Evolutionary conservation across 2,888 invertebrate genomes (phyloP).

Genomic region (Deilephila porcellus): DNA sequence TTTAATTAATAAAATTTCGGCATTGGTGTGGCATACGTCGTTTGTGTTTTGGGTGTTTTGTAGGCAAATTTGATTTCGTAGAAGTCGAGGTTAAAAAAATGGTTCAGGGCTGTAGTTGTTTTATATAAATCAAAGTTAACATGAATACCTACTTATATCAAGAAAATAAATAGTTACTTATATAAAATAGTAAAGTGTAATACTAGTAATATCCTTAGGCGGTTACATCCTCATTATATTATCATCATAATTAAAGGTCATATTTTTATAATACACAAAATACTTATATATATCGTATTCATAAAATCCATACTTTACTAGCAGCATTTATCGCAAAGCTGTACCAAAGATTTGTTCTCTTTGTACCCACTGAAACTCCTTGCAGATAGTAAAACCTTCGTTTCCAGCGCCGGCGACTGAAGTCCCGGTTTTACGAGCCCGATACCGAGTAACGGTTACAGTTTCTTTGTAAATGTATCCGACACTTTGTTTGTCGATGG

Average conservation of each 20-base stretch:
- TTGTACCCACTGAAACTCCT: constrained; percentile 65
- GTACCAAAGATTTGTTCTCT: constrained; percentile 37
- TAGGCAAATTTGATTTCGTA: no score
- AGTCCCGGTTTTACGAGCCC: constrained; percentile 62
- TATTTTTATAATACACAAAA: not conserved
- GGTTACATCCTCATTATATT: no score
- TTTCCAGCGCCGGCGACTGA: constrained; percentile 62
- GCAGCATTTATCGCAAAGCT: not conserved
- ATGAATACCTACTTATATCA: no score
- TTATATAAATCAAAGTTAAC: no score
- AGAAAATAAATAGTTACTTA: not conserved
- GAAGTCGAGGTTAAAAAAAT: no score
- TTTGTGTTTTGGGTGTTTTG: not conserved
- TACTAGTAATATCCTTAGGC: no score
- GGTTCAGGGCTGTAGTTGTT: no score
- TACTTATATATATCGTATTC: not conserved
- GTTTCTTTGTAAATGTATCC: constrained; percentile 64
- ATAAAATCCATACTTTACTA: not conserved
- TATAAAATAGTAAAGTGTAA: not conserved
- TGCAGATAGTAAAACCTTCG: constrained; percentile 65
- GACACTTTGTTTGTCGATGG: constrained; percentile 53
- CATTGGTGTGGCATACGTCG: not conserved
- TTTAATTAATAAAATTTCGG: not conserved
- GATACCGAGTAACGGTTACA: constrained; percentile 57
- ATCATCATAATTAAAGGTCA: no score